Conservation (phyloP, 1,140 invertebrate species). For the Bombus huntii region DNA sequence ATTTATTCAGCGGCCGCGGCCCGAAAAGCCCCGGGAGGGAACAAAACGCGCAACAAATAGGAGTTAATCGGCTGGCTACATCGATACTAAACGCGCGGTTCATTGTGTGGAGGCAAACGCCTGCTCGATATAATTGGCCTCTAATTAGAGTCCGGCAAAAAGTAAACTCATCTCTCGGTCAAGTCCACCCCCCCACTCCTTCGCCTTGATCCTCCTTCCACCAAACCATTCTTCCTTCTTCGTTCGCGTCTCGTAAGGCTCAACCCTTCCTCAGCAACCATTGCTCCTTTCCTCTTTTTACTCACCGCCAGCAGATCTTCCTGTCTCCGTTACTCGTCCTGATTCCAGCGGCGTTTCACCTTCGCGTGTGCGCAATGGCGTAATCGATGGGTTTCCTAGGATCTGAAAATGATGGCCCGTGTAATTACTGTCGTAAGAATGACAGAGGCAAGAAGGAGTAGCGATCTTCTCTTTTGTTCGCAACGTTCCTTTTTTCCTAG, state of each 20-base stretch:
- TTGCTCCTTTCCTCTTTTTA: background rate
- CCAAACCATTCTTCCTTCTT: slow-evolving; percentile 15
- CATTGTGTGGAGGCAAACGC: slow-evolving; percentile 76
- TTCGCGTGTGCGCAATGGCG: slow-evolving; percentile 30
- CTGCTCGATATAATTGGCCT: slow-evolving; percentile 77
- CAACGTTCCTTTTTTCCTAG: background rate
- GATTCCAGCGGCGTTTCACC: slow-evolving; percentile 5
- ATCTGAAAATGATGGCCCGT: background rate
- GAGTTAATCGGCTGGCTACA: slow-evolving; percentile 73
- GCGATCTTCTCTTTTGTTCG: background rate
- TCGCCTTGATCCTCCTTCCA: background rate
- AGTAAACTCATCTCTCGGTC: slow-evolving; percentile 71
- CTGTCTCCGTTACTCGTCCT: background rate
- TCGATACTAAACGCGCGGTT: slow-evolving; percentile 74
- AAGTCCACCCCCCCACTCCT: background rate
- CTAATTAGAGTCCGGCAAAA: slow-evolving; percentile 75
- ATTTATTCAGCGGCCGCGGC: slow-evolving; percentile 68
- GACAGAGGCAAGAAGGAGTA: background rate
- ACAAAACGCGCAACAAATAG: slow-evolving; percentile 74
- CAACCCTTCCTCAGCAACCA: slow-evolving; percentile 39
- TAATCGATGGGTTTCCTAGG: slow-evolving; percentile 18
- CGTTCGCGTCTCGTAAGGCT: slow-evolving; percentile 16
- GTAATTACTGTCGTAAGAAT: background rate
- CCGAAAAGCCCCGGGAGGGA: slow-evolving; percentile 66
- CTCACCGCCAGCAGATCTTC: background rate